Percentiles rank a stretch among this genome's conserved stretches.
Conservation (phyloP, 1,140 invertebrate genomes). For the Heliconius hewitsoni region DNA sequence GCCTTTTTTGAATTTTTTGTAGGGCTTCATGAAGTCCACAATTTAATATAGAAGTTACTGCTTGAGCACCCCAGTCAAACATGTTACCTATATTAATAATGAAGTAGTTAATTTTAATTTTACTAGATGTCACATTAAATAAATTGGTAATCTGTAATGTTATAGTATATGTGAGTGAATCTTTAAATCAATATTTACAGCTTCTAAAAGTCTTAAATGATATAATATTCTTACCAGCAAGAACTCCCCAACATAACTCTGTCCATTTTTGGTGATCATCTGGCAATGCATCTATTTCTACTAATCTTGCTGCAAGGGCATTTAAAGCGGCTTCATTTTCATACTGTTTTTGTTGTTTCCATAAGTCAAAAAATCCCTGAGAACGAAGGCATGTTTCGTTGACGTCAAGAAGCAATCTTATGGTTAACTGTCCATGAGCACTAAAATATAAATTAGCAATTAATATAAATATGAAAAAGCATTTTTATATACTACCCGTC, state of each 20-base stretch:
- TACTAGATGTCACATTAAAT: background rate
- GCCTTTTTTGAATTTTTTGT: constrained; percentile 56
- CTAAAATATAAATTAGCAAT: constrained; percentile 80
- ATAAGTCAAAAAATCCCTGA: constrained; percentile 96
- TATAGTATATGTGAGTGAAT: background rate
- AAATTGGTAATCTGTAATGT: background rate
- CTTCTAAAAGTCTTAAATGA: background rate
- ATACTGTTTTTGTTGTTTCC: constrained; percentile 86
- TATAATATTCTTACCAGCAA: constrained; percentile 79
- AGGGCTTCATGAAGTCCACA: constrained; percentile 92
- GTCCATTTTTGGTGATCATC: constrained; percentile 82
- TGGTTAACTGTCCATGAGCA: constrained; percentile 92
- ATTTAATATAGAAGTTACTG: constrained; percentile 92
- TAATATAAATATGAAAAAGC: constrained; percentile 4
- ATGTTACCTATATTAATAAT: constrained; percentile 85
- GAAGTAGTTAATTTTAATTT: constrained; percentile 14
- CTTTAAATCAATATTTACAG: background rate
- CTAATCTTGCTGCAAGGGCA: constrained; percentile 79
- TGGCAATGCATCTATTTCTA: constrained; percentile 82
- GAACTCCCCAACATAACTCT: constrained; percentile 83
- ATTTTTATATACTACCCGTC: background rate
- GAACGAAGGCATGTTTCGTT: constrained; percentile 95
- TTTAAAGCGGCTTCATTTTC: constrained; percentile 83
- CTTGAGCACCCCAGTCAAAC: constrained; percentile 96
- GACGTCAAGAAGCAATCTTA: constrained; percentile 93